Conservation (phyloP, 2,113 vertebrate species). For the Rousettus leschenaultii region DNA sequence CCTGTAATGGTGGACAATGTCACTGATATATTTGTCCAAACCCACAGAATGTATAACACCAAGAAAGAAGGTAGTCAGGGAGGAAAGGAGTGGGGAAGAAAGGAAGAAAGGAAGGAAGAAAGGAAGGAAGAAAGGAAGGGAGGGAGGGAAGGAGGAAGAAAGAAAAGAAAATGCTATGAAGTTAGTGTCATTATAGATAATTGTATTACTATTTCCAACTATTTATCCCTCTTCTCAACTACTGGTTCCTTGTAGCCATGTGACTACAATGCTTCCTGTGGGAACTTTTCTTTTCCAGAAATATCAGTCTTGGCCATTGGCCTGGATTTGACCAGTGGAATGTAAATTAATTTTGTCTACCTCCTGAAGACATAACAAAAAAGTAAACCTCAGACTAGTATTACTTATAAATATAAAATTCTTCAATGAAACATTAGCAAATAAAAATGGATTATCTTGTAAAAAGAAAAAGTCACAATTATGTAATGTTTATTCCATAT, state of each 20-base stretch:
- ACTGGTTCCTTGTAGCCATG: not conserved
- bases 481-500: not conserved
- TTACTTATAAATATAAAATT: not conserved
- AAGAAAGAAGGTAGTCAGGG: not conserved
- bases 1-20: not conserved
- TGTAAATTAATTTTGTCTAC: not conserved
- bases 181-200: not conserved
- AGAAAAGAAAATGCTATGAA: not conserved
- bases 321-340: not conserved
- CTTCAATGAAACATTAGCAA: not conserved
- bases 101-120: fast-evolving
- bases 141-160: not conserved
- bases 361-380: not conserved
- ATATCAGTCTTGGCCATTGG: not conserved
- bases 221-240: not conserved
- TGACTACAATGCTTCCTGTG: not conserved
- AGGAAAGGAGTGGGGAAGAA: not conserved
- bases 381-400: not conserved
- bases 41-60: not conserved
- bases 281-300: not conserved
- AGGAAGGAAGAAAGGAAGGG: too few relatives aligned
- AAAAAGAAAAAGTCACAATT: not conserved
- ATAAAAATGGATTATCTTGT: not conserved
- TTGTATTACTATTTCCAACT: not conserved
- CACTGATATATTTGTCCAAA: not conserved